Conservation (phyloP, 2,113 vertebrate genomes). For the Willisornis vidua region DNA sequence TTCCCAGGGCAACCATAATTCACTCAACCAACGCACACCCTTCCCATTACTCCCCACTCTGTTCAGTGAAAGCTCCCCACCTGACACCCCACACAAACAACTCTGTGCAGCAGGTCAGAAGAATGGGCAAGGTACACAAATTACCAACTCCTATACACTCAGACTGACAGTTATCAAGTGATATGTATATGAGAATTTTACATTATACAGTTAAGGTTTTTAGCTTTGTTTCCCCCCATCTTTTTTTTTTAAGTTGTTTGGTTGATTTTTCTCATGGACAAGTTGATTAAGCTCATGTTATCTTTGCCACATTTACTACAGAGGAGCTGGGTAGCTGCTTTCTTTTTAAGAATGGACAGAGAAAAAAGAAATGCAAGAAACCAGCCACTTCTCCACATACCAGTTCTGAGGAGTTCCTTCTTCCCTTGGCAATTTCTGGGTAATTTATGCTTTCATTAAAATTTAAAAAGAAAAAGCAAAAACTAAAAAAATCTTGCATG, state of each 20-base stretch:
- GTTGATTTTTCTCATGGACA: neutral
- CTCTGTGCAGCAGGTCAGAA: neutral
- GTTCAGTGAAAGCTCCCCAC: neutral
- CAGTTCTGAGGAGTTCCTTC: neutral
- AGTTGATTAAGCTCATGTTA: neutral
- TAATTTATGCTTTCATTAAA: neutral
- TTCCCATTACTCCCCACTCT: neutral
- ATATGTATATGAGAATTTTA: neutral
- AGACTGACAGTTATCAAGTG: neutral
- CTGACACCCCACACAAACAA: neutral
- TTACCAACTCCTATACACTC: neutral
- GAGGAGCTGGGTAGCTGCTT: neutral
- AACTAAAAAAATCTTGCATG: neutral
- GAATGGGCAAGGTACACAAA: neutral
- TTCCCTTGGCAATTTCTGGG: neutral
- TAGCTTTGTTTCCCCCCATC: neutral
- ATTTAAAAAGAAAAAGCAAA: neutral
- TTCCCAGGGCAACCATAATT: slow-evolving; percentile 46
- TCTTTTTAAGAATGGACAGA: neutral
- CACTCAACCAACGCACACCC: neutral
- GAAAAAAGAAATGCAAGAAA: neutral
- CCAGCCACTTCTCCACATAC: neutral
- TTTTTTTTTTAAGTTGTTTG: neutral
- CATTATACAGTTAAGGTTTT: neutral
- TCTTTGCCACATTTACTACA: neutral